phyloP scores from a whole-genome alignment of 2,797 vertebrate species.

The Parauchenoglanis ngamensis region DNA sequence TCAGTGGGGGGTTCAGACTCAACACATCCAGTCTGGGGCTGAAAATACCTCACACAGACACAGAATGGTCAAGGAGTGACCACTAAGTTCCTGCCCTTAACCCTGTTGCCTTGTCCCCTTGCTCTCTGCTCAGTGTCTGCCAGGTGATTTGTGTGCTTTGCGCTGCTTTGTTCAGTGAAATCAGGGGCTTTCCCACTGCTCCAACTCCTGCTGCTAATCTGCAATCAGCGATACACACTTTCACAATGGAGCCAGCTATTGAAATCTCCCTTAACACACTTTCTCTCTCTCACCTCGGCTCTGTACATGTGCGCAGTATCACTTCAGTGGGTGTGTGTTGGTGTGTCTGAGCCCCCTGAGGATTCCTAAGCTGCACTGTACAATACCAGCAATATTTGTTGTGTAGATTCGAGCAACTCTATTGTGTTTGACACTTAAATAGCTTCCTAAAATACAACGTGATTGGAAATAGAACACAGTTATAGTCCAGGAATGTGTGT shows the following conservation, averaged over 20 bases:
- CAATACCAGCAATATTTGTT: slow-evolving; percentile 29
- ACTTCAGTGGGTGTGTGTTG: slow-evolving; percentile 3
- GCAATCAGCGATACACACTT: slow-evolving; percentile 24
- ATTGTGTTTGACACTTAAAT: slow-evolving; percentile 41
- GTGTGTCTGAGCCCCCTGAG: not conserved
- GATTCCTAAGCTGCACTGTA: slow-evolving; percentile 22
- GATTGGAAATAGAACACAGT: slow-evolving; percentile 21
- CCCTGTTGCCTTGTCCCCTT: slow-evolving; percentile 24
- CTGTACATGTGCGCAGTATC: not conserved
- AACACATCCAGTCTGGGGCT: slow-evolving; percentile 62
- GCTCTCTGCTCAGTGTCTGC: slow-evolving; percentile 27
- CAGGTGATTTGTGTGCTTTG: slow-evolving; percentile 61
- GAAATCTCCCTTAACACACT: slow-evolving; percentile 11
- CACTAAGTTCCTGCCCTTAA: slow-evolving; percentile 24
- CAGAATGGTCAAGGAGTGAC: slow-evolving; percentile 19
- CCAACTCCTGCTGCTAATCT: slow-evolving; percentile 43
- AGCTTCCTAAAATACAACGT: slow-evolving; percentile 20
- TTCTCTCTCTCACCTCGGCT: slow-evolving; percentile 5
- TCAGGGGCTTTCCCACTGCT: slow-evolving; percentile 70
- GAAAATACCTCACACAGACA: slow-evolving; percentile 55
- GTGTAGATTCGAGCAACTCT: not conserved
- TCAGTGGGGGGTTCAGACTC: slow-evolving; percentile 70
- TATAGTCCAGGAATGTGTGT: slow-evolving; percentile 40
- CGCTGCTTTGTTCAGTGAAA: slow-evolving; percentile 69
- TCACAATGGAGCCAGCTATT: slow-evolving; percentile 30